Evolutionary conservation across 2,888 invertebrate genomes (phyloP).

Genomic region (Iselma pallidipennis): DNA sequence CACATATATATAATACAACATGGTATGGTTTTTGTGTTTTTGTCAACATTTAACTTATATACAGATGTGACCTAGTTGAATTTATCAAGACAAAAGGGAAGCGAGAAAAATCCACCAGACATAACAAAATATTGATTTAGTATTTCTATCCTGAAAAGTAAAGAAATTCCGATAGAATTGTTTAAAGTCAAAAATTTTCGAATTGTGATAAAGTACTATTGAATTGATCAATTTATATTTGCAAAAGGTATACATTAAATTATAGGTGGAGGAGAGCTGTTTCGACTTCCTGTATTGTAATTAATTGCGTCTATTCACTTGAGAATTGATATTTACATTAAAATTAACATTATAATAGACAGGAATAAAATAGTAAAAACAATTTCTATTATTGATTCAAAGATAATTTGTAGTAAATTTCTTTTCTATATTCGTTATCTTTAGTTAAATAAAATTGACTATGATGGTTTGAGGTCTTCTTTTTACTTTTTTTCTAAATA

Average conservation of each 20-base stretch:
- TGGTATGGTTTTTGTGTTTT: not conserved
- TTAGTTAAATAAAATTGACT: not conserved
- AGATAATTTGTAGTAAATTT: too few relatives aligned
- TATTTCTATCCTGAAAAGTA: not conserved
- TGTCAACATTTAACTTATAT: conserved; percentile 2
- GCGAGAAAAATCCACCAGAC: not conserved
- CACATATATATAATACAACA: too few relatives aligned
- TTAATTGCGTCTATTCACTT: not conserved
- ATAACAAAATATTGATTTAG: not conserved
- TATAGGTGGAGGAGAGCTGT: not conserved
- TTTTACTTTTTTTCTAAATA: not conserved
- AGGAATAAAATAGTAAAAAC: too few relatives aligned
- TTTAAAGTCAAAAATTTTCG: too few relatives aligned
- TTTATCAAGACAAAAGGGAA: not conserved
- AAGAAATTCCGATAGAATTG: too few relatives aligned
- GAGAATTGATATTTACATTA: not conserved
- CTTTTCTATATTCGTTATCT: too few relatives aligned
- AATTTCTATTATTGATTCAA: too few relatives aligned
- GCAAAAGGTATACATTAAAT: too few relatives aligned
- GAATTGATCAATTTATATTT: too few relatives aligned
- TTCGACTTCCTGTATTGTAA: not conserved
- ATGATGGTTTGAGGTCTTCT: not conserved
- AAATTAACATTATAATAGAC: too few relatives aligned
- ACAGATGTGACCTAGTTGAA: conserved; percentile 1
- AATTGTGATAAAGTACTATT: too few relatives aligned